phyloP scores from a whole-genome alignment of 92 coral and sea anemone genomes.

The Plumapathes pennacea region DNA sequence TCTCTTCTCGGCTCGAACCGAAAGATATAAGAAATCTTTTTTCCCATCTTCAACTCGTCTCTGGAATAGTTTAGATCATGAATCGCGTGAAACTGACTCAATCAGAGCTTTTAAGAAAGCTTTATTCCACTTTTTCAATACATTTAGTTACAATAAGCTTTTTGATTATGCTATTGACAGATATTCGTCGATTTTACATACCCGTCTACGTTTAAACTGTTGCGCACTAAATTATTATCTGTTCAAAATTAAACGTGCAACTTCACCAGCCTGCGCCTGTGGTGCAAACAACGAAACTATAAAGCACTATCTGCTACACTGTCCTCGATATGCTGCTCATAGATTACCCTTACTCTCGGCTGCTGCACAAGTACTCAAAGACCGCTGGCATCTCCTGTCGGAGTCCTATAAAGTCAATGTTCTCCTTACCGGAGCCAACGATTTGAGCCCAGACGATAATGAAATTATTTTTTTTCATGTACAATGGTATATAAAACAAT shows the following conservation, averaged over 20 bases:
- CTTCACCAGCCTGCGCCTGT: slow-evolving; percentile 8
- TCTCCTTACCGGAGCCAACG: slow-evolving; percentile 3
- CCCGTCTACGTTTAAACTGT: slow-evolving; percentile 2
- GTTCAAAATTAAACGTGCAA: slow-evolving; percentile 3
- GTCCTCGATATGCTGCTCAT: slow-evolving; percentile 21
- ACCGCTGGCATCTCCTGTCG: not conserved
- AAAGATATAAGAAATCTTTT: slow-evolving; percentile 29
- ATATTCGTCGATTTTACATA: slow-evolving; percentile 4
- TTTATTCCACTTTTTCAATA: not conserved
- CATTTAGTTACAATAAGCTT: not conserved
- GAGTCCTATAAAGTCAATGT: not conserved
- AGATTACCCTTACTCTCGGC: slow-evolving; percentile 3
- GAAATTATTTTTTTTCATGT: not conserved
- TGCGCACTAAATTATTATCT: slow-evolving; percentile 4
- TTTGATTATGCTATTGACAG: slow-evolving; percentile 10
- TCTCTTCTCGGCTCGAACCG: slow-evolving; percentile 16
- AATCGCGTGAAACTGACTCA: slow-evolving; percentile 8
- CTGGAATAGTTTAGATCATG: slow-evolving; percentile 18
- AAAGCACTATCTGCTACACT: slow-evolving; percentile 8
- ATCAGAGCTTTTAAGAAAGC: not conserved
- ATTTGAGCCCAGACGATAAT: slow-evolving; percentile 6
- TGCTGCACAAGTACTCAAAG: slow-evolving; percentile 18
- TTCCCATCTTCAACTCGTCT: slow-evolving; percentile 5
- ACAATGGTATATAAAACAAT: slow-evolving; percentile 6
- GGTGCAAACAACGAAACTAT: not conserved